A percentile compares a stretch with the other conserved stretches of the same genome.
phyloP scores from a whole-genome alignment of 2,113 vertebrate genomes.

The Nicator chloris region DNA sequence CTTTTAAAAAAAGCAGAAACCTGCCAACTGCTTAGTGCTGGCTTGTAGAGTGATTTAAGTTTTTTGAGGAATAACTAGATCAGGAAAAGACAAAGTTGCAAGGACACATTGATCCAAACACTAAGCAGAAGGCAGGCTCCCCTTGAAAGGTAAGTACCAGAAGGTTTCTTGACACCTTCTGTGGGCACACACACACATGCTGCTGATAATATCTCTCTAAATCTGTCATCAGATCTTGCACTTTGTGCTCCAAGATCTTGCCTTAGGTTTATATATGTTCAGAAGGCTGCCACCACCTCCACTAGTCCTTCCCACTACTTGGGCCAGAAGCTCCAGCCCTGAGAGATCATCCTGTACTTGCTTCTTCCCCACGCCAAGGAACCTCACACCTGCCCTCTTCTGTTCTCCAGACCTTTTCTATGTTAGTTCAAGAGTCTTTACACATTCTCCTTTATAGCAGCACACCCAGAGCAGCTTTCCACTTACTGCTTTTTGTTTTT shows the following conservation, averaged over 20 bases:
- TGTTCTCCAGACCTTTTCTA: background rate
- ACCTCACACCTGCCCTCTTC: background rate
- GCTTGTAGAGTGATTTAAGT: background rate
- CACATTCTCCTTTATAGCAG: background rate
- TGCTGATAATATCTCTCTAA: background rate
- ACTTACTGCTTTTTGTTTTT: background rate
- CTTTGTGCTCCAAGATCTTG: background rate
- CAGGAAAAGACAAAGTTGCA: background rate
- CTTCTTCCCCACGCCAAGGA: background rate
- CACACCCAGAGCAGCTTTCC: background rate
- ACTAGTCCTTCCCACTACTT: background rate
- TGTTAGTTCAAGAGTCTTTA: background rate
- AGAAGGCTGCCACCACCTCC: background rate
- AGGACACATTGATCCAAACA: background rate
- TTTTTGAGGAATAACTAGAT: background rate
- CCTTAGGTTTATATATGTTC: background rate
- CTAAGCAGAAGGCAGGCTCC: background rate
- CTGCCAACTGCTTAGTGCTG: accelerated
- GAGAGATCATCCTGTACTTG: background rate
- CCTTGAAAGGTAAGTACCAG: background rate
- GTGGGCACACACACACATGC: background rate
- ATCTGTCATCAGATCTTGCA: background rate
- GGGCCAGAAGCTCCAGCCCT: background rate
- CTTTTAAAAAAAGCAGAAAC: background rate
- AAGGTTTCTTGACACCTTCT: background rate